phyloP scores from a whole-genome alignment of 2,888 invertebrate species.

The Sphaerophoria rueppellii region DNA sequence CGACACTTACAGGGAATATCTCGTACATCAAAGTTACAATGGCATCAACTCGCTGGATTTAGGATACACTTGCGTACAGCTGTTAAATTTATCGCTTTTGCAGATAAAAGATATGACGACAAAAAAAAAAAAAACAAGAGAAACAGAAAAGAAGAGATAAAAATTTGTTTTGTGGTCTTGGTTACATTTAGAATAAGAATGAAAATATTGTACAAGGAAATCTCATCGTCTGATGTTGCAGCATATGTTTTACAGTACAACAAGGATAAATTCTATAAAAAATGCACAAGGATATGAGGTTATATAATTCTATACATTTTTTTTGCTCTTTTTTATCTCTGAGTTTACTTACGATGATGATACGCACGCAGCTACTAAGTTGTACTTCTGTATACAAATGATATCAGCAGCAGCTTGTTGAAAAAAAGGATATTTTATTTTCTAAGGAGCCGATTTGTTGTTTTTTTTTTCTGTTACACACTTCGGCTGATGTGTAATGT shows the following conservation, averaged over 20 bases:
- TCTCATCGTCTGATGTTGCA: slow-evolving; percentile 35
- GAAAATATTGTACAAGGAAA: slow-evolving; percentile 12
- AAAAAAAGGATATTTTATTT: slow-evolving; percentile 55
- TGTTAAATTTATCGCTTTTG: slow-evolving; percentile 70
- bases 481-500: slow-evolving; percentile 52
- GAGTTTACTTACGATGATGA: slow-evolving; percentile 43
- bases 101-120: slow-evolving; percentile 69
- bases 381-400: background rate
- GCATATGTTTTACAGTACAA: slow-evolving; percentile 53
- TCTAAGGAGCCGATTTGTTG: slow-evolving; percentile 1
- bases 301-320: slow-evolving; percentile 40
- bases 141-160: slow-evolving; percentile 42
- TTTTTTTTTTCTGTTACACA: slow-evolving; percentile 35
- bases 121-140: no score
- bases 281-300: slow-evolving; percentile 71
- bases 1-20: background rate
- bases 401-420: slow-evolving; percentile 3
- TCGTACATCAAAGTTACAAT: slow-evolving; percentile 51
- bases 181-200: slow-evolving; percentile 43
- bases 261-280: slow-evolving; percentile 62
- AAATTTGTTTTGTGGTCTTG: slow-evolving; percentile 62
- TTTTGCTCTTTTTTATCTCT: slow-evolving; percentile 23
- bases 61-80: slow-evolving; percentile 65
- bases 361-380: slow-evolving; percentile 36
- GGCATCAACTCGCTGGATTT: slow-evolving; percentile 50